Percentiles rank a stretch among this genome's conserved stretches.
phyloP scores from a whole-genome alignment of 2,888 invertebrate species.

The Cinara cedri region DNA sequence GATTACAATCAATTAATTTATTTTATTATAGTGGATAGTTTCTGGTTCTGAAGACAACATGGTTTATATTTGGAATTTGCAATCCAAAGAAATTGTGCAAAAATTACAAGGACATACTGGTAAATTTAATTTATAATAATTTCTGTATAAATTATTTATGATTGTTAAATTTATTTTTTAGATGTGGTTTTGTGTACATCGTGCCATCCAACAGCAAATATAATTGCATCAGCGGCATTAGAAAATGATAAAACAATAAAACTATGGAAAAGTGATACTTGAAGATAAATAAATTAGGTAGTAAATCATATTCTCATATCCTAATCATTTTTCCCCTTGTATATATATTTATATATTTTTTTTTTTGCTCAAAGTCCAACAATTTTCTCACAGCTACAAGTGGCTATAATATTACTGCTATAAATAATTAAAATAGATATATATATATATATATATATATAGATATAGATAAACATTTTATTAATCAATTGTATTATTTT shows the following conservation, averaged over 20 bases:
- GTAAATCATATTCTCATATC: not conserved
- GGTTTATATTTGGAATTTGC: conserved; percentile 99
- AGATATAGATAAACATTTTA: too few relatives aligned
- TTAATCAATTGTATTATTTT: too few relatives aligned
- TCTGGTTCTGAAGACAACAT: conserved; percentile 99
- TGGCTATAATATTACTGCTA: not conserved
- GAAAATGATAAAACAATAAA: conserved; percentile 99
- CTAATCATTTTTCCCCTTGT: not conserved
- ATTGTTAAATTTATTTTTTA: conserved; percentile 62
- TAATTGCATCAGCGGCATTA: conserved; percentile 97
- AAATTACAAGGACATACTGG: conserved; percentile 96
- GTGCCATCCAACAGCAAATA: conserved; percentile 98
- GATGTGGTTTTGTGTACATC: conserved; percentile 95
- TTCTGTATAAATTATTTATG: not conserved
- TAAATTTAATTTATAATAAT: conserved; percentile 63
- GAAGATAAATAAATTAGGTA: not conserved
- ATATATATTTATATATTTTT: conserved; percentile 1
- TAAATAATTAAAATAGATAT: too few relatives aligned
- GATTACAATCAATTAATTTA: not conserved
- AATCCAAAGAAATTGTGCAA: conserved; percentile 99
- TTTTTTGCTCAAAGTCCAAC: conserved; percentile 34
- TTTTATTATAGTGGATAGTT: conserved; percentile 88
- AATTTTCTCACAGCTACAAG: not conserved
- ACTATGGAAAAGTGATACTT: conserved; percentile 93
- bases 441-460: too few relatives aligned